These are phyloP conservation scores for Dorcus parallelipipedus DNA, from an alignment of 2,888 invertebrate species.

Conservation along the genomic window DNA sequence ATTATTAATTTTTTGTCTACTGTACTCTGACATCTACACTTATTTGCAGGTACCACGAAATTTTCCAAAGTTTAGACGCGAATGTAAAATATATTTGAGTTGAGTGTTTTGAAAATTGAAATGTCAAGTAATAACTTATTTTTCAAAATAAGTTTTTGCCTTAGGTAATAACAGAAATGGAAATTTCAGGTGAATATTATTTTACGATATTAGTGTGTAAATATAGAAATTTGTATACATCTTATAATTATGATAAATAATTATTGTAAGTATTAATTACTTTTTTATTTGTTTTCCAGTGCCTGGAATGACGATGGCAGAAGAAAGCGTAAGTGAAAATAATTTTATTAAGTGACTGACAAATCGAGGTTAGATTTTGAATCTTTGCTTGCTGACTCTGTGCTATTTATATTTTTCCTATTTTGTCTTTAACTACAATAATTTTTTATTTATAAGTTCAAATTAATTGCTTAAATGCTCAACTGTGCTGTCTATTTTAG, in stretches of 20 bases:
- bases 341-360: constrained; percentile 22
- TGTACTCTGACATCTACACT: constrained; percentile 19
- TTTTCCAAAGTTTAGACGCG: constrained; percentile 25
- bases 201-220: constrained; percentile 13
- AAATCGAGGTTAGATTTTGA: constrained; percentile 33
- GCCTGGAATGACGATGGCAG: constrained; percentile 35
- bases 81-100: constrained; percentile 15
- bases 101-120: constrained; percentile 21
- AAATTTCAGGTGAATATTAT: constrained; percentile 38
- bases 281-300: constrained; percentile 30
- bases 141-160: constrained; percentile 21
- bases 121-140: constrained; percentile 23
- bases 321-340: constrained; percentile 37
- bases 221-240: constrained; percentile 15
- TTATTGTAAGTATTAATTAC: constrained; percentile 20
- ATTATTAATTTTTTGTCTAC: background rate
- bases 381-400: constrained; percentile 18
- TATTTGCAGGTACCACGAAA: constrained; percentile 20
- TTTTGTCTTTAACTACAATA: background rate
- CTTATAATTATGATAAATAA: constrained; percentile 10
- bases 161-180: constrained; percentile 41
- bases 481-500: constrained; percentile 24
- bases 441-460: no score
- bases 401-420: constrained; percentile 16
- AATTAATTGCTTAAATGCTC: background rate